Base-by-base conservation (phyloP, 1,140 invertebrate genomes). In the Ptiloglossa arizonensis region DNA sequence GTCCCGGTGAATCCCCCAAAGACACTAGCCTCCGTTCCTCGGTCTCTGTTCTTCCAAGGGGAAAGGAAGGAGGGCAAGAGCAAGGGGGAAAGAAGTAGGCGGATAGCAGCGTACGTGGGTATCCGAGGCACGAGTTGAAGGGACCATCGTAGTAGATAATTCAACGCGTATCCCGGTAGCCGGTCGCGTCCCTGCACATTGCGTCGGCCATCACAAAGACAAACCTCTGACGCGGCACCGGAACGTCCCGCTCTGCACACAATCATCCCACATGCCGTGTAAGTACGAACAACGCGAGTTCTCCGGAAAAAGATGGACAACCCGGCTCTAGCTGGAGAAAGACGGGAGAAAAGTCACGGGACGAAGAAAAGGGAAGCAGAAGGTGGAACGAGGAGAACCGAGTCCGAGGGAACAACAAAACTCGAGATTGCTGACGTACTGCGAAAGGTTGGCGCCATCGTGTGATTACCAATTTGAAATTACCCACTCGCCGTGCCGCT, bases 391-490 rank as follows among this genome's bases (percentile, higher is more conserved):
- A 22, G 46, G 81, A 83, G 29, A 60, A 62, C 57, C 41, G 52
- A 69, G 68, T 35, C 81, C 76, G 85, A 79, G 81, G 85, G 57
- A 90, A 88, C 86, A 91, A 91, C 87, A 90, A 92, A 89, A 91
- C 86, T 77, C 85, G 88, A 92, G 90, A 93, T 92, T 93, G 89
- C 90, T 90, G 89, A 91, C 87, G 89, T 89, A 79, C 89, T 86
- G 89, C 90, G 87, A 90, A 87, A 90, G 91, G 86, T 91, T 92
- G 92, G 92, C 92, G 92, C 92, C 92, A 92, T 92, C 90, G 92
- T 91, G 91, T 91, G 90, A 93, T 92, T 93, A 92, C 91, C 91
- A 92, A 93, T 93, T 93, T 92, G 88, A 90, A 92, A 92, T 92
- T 93, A 90, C 89, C 88, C 87, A 80, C 87, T 88, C 70, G 64